Percentiles rank a stretch among this genome's conserved stretches.
phyloP scores from a whole-genome alignment of 2,888 invertebrate genomes.

The Glaucopsyche alexis region DNA sequence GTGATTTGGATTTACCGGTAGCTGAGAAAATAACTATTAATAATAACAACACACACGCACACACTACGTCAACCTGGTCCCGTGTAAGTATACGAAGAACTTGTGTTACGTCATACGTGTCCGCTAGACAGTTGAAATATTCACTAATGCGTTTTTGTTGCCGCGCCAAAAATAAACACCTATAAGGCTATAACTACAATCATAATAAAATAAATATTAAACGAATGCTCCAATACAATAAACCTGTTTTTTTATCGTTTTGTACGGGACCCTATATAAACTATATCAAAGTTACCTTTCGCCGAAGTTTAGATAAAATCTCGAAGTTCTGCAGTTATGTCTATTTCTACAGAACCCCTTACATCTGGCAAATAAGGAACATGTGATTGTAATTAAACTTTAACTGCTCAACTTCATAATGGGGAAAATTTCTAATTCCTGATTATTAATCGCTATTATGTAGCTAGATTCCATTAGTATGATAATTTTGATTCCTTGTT shows the following conservation, averaged over 20 bases:
- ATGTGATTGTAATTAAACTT: slow-evolving; percentile 12
- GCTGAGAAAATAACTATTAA: background rate
- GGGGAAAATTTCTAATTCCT: slow-evolving; percentile 4
- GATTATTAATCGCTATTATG: slow-evolving; percentile 1
- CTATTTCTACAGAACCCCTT: background rate
- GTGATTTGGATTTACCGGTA: background rate
- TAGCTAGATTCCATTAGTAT: background rate
- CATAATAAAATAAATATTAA: too few relatives aligned
- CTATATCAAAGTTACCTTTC: background rate
- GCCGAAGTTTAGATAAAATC: background rate
- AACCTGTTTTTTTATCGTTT: too few relatives aligned
- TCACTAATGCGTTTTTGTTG: too few relatives aligned
- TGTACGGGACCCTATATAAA: background rate
- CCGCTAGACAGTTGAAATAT: too few relatives aligned
- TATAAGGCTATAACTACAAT: too few relatives aligned
- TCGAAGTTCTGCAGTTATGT: background rate
- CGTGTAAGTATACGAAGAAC: too few relatives aligned
- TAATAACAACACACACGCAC: too few relatives aligned
- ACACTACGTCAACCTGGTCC: too few relatives aligned
- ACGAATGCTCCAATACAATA: too few relatives aligned
- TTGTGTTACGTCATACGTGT: too few relatives aligned
- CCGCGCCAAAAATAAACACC: too few relatives aligned
- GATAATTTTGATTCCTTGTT: slow-evolving; percentile 33
- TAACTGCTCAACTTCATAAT: slow-evolving; percentile 8
- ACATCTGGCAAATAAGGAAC: background rate